A percentile compares a stretch with the other conserved stretches of the same genome.
These are phyloP conservation scores for Pipa parva DNA, from an alignment of 2,113 vertebrate species.

Conservation along the genomic window DNA sequence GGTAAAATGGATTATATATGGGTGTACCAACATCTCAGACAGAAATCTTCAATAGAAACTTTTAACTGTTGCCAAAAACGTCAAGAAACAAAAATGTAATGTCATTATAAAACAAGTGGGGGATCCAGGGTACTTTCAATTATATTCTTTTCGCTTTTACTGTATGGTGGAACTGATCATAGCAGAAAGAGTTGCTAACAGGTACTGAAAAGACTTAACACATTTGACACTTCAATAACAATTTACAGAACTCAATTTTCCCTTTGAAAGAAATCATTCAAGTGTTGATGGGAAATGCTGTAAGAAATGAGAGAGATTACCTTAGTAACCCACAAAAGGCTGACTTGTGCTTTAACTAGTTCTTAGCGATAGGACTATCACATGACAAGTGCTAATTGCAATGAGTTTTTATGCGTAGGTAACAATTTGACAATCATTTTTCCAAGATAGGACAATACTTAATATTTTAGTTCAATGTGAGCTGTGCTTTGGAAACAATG, in stretches of 20 bases:
- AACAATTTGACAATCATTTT: too few species aligned
- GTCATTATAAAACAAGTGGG: slow-evolving; percentile 25
- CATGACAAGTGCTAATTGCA: too few species aligned
- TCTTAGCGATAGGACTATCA: background rate
- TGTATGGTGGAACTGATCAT: slow-evolving; percentile 28
- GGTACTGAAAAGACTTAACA: slow-evolving; percentile 39
- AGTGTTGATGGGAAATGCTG: slow-evolving; percentile 37
- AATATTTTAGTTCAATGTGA: too few species aligned
- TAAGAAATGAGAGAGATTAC: slow-evolving; percentile 27
- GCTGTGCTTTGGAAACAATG: too few species aligned
- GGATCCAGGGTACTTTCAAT: slow-evolving; percentile 28
- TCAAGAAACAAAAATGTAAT: slow-evolving; percentile 15
- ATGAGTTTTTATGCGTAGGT: too few species aligned
- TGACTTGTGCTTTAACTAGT: background rate
- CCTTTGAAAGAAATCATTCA: slow-evolving; percentile 30
- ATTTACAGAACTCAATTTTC: slow-evolving; percentile 40
- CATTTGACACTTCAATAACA: slow-evolving; percentile 41
- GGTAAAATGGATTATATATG: slow-evolving; percentile 27
- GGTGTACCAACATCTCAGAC: slow-evolving; percentile 7
- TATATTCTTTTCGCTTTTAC: slow-evolving; percentile 12
- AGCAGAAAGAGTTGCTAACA: slow-evolving; percentile 32
- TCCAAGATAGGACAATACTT: too few species aligned
- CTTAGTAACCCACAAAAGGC: slow-evolving; percentile 19
- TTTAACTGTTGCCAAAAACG: slow-evolving; percentile 32
- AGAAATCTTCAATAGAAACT: slow-evolving; percentile 12